phyloP scores from a whole-genome alignment of 2,797 vertebrate genomes.

The Intellagama lesueurii region DNA sequence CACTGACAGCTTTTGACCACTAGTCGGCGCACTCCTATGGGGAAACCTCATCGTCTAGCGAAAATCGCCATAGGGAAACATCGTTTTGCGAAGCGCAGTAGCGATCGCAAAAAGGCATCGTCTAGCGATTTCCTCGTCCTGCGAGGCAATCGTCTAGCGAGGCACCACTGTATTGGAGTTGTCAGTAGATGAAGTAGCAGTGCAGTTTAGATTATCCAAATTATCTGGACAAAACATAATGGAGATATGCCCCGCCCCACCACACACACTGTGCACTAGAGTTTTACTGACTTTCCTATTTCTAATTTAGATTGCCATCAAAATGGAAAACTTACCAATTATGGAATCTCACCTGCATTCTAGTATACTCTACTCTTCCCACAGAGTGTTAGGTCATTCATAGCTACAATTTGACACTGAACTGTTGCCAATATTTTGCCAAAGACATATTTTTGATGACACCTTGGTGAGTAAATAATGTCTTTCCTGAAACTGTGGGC shows the following conservation, averaged over 20 bases:
- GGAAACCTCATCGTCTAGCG: too few species aligned
- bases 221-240: neutral
- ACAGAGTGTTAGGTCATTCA: too few species aligned
- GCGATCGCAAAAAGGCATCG: too few species aligned
- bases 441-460: neutral
- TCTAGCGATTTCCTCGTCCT: too few species aligned
- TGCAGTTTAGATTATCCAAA: neutral
- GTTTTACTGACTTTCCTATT: neutral
- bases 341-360: neutral
- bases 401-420: neutral
- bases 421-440: neutral
- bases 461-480: neutral
- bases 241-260: neutral
- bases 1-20: too few species aligned
- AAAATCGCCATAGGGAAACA: too few species aligned
- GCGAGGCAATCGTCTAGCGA: too few species aligned
- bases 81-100: too few species aligned
- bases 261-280: neutral
- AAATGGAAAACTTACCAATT: neutral
- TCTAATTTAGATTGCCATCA: neutral
- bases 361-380: neutral
- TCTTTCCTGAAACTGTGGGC: neutral
- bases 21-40: too few species aligned
- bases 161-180: too few species aligned
- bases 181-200: neutral